A percentile compares a stretch with the other conserved stretches of the same genome.
Evolutionary conservation across 2,888 invertebrate species (phyloP).

Genomic region (Chrysina gloriosa): DNA sequence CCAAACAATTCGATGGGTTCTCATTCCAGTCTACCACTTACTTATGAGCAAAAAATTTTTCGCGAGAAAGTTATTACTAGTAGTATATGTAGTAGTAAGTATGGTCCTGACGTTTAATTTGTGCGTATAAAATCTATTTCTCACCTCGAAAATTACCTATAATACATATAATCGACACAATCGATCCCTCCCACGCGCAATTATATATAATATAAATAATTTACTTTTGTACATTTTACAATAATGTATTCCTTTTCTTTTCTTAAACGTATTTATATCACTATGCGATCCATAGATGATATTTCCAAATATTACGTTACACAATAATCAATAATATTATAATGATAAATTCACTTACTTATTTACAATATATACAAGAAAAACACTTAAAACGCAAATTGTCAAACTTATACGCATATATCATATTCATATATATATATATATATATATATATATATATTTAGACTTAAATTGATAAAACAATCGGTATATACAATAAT

Average conservation of each 20-base stretch:
- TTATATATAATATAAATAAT: constrained; percentile 20
- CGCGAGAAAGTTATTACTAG: not conserved
- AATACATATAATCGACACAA: constrained; percentile 33
- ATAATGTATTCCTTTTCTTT: not conserved
- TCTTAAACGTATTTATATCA: not conserved
- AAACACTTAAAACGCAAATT: constrained; percentile 42
- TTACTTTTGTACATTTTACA: constrained; percentile 34
- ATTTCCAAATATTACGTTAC: constrained; percentile 10
- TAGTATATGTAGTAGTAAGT: no score
- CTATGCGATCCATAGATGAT: constrained; percentile 24
- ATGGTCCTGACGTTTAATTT: constrained; percentile 44
- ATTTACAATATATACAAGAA: constrained; percentile 49
- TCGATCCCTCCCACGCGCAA: not conserved
- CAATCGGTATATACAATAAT: no score
- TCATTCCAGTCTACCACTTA: no score
- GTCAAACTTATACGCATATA: no score
- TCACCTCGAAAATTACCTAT: constrained; percentile 26
- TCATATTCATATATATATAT: no score
- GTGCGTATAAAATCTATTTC: constrained; percentile 53
- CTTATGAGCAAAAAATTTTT: constrained; percentile 10
- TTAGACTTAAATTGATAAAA: no score
- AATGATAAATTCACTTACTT: constrained; percentile 37
- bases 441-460: no score
- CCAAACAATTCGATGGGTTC: no score
- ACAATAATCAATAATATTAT: constrained; percentile 16